Percentiles rank a stretch among this genome's conserved stretches.
These are phyloP conservation scores for Luffia ferchaultella DNA, from an alignment of 2,888 invertebrate genomes.

Conservation along the genomic window DNA sequence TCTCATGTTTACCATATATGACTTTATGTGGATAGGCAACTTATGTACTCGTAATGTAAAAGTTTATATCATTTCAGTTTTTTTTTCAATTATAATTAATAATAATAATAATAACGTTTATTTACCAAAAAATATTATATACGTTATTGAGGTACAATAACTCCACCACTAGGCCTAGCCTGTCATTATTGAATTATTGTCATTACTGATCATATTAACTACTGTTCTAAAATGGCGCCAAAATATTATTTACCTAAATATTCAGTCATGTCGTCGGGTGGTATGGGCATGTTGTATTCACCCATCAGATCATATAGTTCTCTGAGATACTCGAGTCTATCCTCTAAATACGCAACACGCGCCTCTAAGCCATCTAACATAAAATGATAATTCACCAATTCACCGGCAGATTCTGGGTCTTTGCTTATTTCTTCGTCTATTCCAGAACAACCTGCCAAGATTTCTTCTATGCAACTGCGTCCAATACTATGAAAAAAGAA, in stretches of 20 bases:
- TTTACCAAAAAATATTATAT: too few species aligned
- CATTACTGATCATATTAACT: neutral
- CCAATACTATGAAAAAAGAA: constrained; percentile 66
- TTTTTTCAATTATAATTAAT: too few species aligned
- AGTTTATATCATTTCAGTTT: too few species aligned
- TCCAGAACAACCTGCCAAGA: constrained; percentile 68
- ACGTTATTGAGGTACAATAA: too few species aligned
- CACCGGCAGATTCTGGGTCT: constrained; percentile 74
- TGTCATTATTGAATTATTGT: neutral
- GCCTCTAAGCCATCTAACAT: constrained; percentile 73
- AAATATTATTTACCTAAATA: constrained; percentile 51
- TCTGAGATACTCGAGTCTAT: constrained; percentile 79
- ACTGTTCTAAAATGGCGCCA: too few species aligned
- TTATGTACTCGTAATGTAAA: too few species aligned
- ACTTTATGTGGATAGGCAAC: too few species aligned
- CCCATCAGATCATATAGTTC: constrained; percentile 87
- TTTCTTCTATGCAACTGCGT: constrained; percentile 64
- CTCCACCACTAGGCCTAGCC: too few species aligned
- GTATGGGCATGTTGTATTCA: constrained; percentile 76
- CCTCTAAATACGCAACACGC: constrained; percentile 75
- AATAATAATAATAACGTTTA: too few species aligned
- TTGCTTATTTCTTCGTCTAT: constrained; percentile 70
- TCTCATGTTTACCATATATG: too few species aligned
- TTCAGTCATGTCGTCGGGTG: constrained; percentile 74
- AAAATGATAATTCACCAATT: constrained; percentile 75